Evolutionary conservation across 1,140 invertebrate genomes (phyloP), one percentile per base, ranked within the genome.

Genomic region (Macrostomum lignano): DNA sequence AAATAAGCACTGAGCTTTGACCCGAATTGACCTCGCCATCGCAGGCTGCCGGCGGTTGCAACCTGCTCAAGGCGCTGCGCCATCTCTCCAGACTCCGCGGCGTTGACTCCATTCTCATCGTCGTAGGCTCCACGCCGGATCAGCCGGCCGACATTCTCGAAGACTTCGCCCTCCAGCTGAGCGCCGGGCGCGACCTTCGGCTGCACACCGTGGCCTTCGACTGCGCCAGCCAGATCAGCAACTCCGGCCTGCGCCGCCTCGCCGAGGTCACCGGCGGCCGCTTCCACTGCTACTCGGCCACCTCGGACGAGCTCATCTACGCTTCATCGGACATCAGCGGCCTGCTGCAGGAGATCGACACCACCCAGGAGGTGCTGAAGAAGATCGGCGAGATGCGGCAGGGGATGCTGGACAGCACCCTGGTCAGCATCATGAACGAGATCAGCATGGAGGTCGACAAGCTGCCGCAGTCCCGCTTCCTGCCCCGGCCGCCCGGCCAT

Each of bases 321-420:
- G 51, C 48, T 17, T 44, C 53, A 4, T 51, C 52, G 34, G 55
- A 59, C 32, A 55, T 58, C 31, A 48, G 46, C 31, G 22, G 49
- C 3, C 33, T 59, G 21, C 24, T 58, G 35, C 45, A 47, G 30
- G 55, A 57, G 39, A 51, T 58, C 19, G 44, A 52, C 38, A 47
- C 19, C 9, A 28, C 44, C 3, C 48, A 61, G 38, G 70, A 72
- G 38, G 57, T 79, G 0, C 67, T 86, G 0, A 73, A 77, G 45
- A 69, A 70, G 41, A 72, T 88, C 37, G 77, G 84, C 48, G 66
- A 73, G 41, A 67, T 58, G 51, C 43, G 50, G 29, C 40, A 49
- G 25, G 55, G 53, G 1, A 48, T 57, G 46, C 48, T 59, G 42
- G 54, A 52, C 26, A 52, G 43, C 40, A 51, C 52, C 21, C 36